These are phyloP conservation scores for Tinamus guttatus DNA, from an alignment of 2,113 vertebrate species.

Conservation along the genomic window DNA sequence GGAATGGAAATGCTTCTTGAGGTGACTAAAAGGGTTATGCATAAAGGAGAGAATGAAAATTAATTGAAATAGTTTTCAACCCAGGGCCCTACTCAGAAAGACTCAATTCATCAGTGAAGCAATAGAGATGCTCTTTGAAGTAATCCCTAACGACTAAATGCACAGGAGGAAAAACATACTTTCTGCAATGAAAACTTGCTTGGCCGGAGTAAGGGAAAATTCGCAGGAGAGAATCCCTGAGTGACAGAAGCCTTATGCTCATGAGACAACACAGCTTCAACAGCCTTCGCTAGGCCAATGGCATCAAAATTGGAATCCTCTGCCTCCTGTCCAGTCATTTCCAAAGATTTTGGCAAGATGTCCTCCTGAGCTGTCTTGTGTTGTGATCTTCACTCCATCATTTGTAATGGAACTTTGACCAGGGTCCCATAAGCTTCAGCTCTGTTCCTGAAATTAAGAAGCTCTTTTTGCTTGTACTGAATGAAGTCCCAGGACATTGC, in stretches of 20 bases:
- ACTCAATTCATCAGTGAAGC: neutral
- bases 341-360: neutral
- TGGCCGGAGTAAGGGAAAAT: neutral
- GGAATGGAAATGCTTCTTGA: neutral
- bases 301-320: neutral
- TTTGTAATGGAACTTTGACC: neutral
- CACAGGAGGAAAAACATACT: neutral
- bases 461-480: neutral
- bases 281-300: neutral
- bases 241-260: accelerated
- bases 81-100: neutral
- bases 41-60: neutral
- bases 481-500: neutral
- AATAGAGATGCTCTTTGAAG: neutral
- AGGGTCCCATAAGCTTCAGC: neutral
- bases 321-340: neutral
- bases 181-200: neutral
- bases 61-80: neutral
- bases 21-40: neutral
- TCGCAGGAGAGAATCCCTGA: neutral
- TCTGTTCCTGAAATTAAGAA: neutral
- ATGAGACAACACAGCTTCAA: neutral
- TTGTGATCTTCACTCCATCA: neutral
- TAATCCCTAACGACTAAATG: neutral
- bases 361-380: neutral